Percentiles rank a stretch among this genome's conserved stretches.
These are phyloP conservation scores for Clarias gariepinus DNA, from an alignment of 2,113 vertebrate genomes.

Conservation along the genomic window DNA sequence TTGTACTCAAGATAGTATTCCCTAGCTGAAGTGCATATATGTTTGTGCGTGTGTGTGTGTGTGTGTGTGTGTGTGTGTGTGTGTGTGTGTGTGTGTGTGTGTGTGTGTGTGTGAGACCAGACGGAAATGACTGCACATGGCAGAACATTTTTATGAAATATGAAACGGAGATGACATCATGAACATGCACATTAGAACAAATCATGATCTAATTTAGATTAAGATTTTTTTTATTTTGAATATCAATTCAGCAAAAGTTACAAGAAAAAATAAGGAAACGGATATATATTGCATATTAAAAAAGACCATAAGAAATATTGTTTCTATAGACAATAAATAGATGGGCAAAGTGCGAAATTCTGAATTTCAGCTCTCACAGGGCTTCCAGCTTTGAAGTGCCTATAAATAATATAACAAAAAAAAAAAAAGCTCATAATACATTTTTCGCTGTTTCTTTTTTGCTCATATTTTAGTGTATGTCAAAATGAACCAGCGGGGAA, in stretches of 20 bases:
- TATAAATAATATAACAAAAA: background rate
- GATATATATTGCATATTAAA: too few species aligned
- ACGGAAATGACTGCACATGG: conserved; percentile 45
- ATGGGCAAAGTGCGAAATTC: background rate
- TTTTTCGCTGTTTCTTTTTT: background rate
- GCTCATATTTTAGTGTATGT: background rate
- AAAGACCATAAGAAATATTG: background rate
- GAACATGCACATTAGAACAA: conserved; percentile 20
- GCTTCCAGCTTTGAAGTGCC: background rate
- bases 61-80: background rate
- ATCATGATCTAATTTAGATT: conserved; percentile 15
- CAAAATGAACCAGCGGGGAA: background rate
- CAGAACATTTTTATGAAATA: conserved; percentile 36
- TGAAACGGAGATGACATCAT: conserved; percentile 50
- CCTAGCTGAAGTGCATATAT: background rate
- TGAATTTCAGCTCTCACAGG: background rate
- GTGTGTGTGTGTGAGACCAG: background rate
- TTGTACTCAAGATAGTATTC: conserved; percentile 29
- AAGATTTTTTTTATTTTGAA: background rate
- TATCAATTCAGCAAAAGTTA: background rate
- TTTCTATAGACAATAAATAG: background rate
- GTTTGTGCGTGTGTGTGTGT: background rate
- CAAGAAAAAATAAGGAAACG: background rate
- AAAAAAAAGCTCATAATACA: background rate
- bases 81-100: background rate